Percentiles rank a stretch among this genome's conserved stretches.
Conservation (phyloP, 2,888 invertebrate species). For the Andrena hattorfiana region DNA sequence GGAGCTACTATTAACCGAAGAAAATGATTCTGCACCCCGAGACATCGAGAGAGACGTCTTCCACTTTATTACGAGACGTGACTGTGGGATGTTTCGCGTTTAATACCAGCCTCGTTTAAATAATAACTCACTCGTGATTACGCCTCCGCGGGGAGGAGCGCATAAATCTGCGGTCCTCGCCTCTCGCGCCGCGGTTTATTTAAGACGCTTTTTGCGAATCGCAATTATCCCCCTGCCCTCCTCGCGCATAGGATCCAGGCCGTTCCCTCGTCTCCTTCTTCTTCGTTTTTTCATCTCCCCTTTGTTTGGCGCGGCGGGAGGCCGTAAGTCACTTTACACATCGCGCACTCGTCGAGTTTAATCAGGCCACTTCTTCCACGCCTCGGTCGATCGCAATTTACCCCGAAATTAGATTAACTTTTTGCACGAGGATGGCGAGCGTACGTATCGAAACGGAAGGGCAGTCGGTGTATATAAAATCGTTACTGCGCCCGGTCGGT, state of each 20-base stretch:
- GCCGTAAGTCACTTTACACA: slow-evolving; percentile 44
- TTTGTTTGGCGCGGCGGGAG: slow-evolving; percentile 9
- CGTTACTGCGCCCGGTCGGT: slow-evolving; percentile 32
- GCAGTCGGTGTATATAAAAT: slow-evolving; percentile 32
- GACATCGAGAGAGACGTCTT: neutral
- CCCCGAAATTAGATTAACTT: slow-evolving; percentile 52
- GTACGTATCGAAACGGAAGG: slow-evolving; percentile 25
- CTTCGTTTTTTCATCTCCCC: neutral
- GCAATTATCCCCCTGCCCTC: slow-evolving; percentile 23
- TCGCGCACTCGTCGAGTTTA: slow-evolving; percentile 40
- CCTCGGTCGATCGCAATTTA: slow-evolving; percentile 47
- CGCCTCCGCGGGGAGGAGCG: slow-evolving; percentile 4
- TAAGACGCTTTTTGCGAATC: slow-evolving; percentile 42
- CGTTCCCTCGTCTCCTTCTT: neutral
- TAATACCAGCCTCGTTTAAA: slow-evolving; percentile 43
- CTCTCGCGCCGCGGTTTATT: slow-evolving; percentile 36
- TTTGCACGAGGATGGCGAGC: slow-evolving; percentile 10
- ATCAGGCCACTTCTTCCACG: slow-evolving; percentile 39
- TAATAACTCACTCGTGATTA: slow-evolving; percentile 41
- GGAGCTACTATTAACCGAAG: neutral
- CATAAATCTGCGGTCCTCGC: slow-evolving; percentile 23
- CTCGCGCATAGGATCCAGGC: neutral
- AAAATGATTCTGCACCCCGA: slow-evolving; percentile 14
- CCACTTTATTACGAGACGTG: slow-evolving; percentile 38
- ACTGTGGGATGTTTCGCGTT: slow-evolving; percentile 18